Evolutionary conservation across 2,888 invertebrate genomes (phyloP), one percentile per base, ranked within the genome.

Genomic region (Drosophila fulvimacula): DNA sequence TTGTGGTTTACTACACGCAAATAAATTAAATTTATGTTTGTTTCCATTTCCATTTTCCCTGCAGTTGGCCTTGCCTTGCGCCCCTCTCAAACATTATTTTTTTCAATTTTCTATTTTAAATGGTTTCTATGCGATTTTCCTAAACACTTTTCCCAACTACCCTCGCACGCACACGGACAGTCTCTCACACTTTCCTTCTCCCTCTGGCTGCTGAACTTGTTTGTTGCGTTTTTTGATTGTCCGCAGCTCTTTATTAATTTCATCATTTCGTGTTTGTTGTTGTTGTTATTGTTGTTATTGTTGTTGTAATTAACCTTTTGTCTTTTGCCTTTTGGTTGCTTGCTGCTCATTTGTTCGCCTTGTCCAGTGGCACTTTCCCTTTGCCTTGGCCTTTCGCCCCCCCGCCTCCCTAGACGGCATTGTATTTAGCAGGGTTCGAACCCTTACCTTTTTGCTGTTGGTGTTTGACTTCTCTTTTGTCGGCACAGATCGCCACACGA

Each of bases 1-100:
- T 79, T 89, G 89, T 78, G 89, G 89, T 85, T 89, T 89, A 89
- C 89, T 85, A 85, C 80, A 88, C 88, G 89, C 85, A 88, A 85
- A 85, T 89, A 89, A 89, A 85, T 85, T 89, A 82, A 72, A 88
- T 88, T 85, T 78, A 78, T 85, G 88, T 79, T 88, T 79, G 82
- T 76, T 85, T 68, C 60, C 79, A 49, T 75, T 81, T 73, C 73
- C 86, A 79, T 30, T 75, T 79, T 63, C 51, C 83, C 42, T 52
- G 69, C 68, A 68, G 46, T 68, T 58, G 52, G n/a, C 78, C 55
- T 10, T 41, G 5, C 30, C 17, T 6, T 11, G 2, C 15, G 24
- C 9, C 41, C 6, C 10, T n/a, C 19, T 7, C 13, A 5, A 51
- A 57, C 71, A 82, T 3, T 19, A 76, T 85, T 71, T 65, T 77